Evolutionary conservation across 2,888 invertebrate species (phyloP).

Genomic region (Caenorhabditis sp.): DNA sequence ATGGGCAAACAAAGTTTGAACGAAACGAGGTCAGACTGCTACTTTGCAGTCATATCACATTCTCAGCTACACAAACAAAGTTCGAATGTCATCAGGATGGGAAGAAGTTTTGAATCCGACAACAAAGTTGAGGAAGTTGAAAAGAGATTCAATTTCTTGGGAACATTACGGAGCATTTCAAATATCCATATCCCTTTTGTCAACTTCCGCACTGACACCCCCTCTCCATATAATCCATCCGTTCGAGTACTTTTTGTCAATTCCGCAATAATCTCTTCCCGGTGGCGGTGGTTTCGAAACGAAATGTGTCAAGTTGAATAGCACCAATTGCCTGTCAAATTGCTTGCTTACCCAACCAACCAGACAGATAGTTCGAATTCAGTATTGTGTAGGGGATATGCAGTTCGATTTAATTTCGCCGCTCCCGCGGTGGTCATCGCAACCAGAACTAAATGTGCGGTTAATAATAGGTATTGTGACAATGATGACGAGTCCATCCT

Average conservation of each 20-base stretch:
- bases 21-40: conserved; percentile 49
- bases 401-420: conserved; percentile 43
- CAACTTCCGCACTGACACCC: conserved; percentile 34
- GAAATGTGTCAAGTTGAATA: conserved; percentile 61
- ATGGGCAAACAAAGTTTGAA: conserved; percentile 44
- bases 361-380: conserved; percentile 54
- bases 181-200: not conserved
- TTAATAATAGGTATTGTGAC: conserved; percentile 64
- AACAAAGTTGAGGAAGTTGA: not conserved
- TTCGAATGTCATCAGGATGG: conserved; percentile 40
- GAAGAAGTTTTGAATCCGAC: conserved; percentile 13
- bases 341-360: conserved; percentile 54
- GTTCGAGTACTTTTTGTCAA: conserved; percentile 25
- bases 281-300: conserved; percentile 39
- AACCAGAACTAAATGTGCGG: conserved; percentile 60
- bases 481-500: conserved; percentile 36
- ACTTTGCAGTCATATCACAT: conserved; percentile 63
- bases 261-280: conserved; percentile 28
- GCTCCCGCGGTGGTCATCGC: not conserved
- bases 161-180: not conserved
- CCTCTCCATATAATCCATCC: not conserved
- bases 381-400: conserved; percentile 31
- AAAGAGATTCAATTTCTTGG: conserved; percentile 16
- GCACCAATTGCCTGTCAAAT: conserved; percentile 56
- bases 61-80: conserved; percentile 43